These are phyloP conservation scores for Turdus rufiventris DNA, from an alignment of 2,113 vertebrate genomes.

Conservation along the genomic window DNA sequence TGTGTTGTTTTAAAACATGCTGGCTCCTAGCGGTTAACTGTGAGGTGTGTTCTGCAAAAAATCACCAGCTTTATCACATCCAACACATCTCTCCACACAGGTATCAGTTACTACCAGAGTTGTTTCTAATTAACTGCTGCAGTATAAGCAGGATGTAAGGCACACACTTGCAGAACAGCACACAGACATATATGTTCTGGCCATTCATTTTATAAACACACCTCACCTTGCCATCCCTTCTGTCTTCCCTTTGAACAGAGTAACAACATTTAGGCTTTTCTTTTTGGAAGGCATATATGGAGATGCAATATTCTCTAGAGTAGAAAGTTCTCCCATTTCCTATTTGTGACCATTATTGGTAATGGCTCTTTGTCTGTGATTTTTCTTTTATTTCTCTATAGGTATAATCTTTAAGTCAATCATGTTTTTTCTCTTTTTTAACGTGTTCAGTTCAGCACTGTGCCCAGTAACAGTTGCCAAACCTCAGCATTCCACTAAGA, in stretches of 20 bases:
- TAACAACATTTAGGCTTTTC: neutral
- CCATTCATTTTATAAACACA: neutral
- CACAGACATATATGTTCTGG: neutral
- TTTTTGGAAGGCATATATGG: neutral
- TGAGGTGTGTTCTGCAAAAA: neutral
- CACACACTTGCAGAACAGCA: neutral
- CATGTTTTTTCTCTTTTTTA: neutral
- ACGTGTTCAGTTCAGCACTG: neutral
- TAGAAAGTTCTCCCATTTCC: neutral
- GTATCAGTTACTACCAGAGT: neutral
- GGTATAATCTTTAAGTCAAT: neutral
- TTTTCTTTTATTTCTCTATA: neutral
- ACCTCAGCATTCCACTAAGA: neutral
- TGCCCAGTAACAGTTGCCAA: neutral
- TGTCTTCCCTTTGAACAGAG: neutral
- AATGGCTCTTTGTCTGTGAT: neutral
- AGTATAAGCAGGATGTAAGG: neutral
- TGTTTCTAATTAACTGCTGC: neutral
- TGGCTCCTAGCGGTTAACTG: neutral
- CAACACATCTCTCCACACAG: neutral
- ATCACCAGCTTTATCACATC: neutral
- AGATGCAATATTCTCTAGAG: neutral
- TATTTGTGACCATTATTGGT: neutral
- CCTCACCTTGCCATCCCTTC: neutral
- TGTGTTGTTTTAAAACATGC: neutral